Base-by-base conservation (phyloP, 2,888 invertebrate species). In the Actias luna region DNA sequence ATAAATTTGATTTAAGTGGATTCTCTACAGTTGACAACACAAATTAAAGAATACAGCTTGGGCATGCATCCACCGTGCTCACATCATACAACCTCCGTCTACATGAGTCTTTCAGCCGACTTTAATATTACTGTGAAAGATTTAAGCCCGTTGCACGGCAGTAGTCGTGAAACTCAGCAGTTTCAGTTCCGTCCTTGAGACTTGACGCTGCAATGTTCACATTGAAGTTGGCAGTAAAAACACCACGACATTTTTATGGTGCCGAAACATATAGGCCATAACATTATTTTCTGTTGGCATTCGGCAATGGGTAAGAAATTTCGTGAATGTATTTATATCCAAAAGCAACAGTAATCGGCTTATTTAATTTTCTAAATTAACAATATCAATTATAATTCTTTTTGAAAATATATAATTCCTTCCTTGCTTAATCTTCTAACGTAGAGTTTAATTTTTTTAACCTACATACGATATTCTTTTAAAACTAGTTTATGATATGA, bases 201-300 rank as follows among this genome's bases (percentile, higher is more conserved):
- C 74, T 72, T 76, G 73, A 76, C 75, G 74, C 67, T 72, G 73
- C 77, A 78, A 68, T 79, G 76, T 78, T 70, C 69, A 71, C 64
- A 66, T 71, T 67, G 67, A 63, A 65, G 69, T 72, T 72, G 76
- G 75, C 77, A 76, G 74, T 77, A 79, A 80, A 79, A 76, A 75
- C 71, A 72, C 71, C 68, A 63, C 73, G 71, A 71, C 76, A 76
- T 69, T 78, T 80, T 78, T 71, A 57, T 57, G 55, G 68, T 71
- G 69, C 65, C 66, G 65, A 64, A 73, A 84, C n/a, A n/a, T 79
- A 73, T 83, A 77, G 83, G 84, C 80, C 82, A 79, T 58, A 74
- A 72, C 78, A 69, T 68, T 68, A 69, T 72, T 58, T 55, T 59
- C 29, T 14, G 39, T 59, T 52, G 27, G 39, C 42, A 61, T 22